These are phyloP conservation scores for Atta texana DNA, from an alignment of 1,140 invertebrate genomes.

Conservation along the genomic window DNA sequence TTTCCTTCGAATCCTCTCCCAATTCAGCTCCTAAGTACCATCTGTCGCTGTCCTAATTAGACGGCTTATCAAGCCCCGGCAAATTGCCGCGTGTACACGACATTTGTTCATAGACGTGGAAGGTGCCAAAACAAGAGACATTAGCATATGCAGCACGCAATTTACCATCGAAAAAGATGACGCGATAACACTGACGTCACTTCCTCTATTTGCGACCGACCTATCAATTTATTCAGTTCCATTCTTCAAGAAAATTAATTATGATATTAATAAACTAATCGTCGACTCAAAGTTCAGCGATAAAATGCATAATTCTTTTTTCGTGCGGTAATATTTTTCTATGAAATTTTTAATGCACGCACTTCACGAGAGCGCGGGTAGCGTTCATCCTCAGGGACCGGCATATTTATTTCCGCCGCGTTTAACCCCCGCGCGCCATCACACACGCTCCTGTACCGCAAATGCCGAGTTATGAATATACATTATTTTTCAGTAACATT, in stretches of 20 bases:
- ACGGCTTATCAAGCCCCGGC: constrained; percentile 63
- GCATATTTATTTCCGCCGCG: constrained; percentile 53
- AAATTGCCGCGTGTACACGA: constrained; percentile 62
- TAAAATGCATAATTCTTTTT: neutral
- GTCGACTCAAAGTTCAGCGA: neutral
- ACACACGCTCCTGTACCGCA: constrained; percentile 14
- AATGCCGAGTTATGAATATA: constrained; percentile 65
- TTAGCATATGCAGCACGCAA: constrained; percentile 5
- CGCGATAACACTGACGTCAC: neutral
- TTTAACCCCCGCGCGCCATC: constrained; percentile 38
- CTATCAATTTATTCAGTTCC: neutral
- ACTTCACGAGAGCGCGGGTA: constrained; percentile 1
- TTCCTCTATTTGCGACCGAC: neutral
- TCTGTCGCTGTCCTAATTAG: constrained; percentile 72
- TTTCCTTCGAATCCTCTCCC: constrained; percentile 37
- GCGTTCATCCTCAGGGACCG: constrained; percentile 53
- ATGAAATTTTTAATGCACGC: constrained; percentile 48
- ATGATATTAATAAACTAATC: neutral
- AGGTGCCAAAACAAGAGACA: constrained; percentile 58
- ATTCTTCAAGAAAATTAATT: constrained; percentile 13
- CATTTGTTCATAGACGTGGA: constrained; percentile 37
- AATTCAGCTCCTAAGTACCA: constrained; percentile 61
- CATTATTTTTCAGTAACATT: constrained; percentile 65
- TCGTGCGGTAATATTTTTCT: constrained; percentile 60
- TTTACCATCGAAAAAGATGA: constrained; percentile 3